Evolutionary conservation across 2,888 invertebrate genomes (phyloP).

Genomic region (Beris morrisii): DNA sequence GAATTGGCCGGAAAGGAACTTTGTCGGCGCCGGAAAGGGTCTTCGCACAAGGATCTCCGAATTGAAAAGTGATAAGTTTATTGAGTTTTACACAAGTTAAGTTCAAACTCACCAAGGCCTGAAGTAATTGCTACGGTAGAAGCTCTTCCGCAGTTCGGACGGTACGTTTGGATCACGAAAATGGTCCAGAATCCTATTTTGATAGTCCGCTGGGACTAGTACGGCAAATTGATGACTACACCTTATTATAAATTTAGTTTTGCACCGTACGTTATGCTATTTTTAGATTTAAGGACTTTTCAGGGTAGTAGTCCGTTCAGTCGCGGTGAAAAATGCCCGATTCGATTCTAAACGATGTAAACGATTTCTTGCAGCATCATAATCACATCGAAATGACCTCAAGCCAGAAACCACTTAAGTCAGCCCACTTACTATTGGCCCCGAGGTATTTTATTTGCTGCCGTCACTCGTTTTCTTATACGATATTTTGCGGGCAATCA

Average conservation of each 20-base stretch:
- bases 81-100: conserved; percentile 4
- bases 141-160: neutral
- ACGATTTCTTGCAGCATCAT: neutral
- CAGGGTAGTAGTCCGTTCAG: too few relatives aligned
- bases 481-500: neutral
- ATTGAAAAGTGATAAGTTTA: conserved; percentile 20
- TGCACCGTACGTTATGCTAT: neutral
- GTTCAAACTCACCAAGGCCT: neutral
- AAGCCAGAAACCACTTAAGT: neutral
- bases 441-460: neutral
- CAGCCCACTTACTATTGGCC: neutral
- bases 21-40: too few relatives aligned
- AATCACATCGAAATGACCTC: too few relatives aligned
- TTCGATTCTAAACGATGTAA: neutral
- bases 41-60: neutral
- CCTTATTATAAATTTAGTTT: conserved; percentile 7
- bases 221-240: neutral
- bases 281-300: neutral
- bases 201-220: neutral
- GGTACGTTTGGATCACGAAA: too few relatives aligned
- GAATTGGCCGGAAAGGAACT: too few relatives aligned
- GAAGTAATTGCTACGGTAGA: conserved; percentile 2
- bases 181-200: neutral
- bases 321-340: too few relatives aligned
- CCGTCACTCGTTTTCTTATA: neutral